Conservation (phyloP, 2,113 vertebrate species). For the Eolophus roseicapilla region DNA sequence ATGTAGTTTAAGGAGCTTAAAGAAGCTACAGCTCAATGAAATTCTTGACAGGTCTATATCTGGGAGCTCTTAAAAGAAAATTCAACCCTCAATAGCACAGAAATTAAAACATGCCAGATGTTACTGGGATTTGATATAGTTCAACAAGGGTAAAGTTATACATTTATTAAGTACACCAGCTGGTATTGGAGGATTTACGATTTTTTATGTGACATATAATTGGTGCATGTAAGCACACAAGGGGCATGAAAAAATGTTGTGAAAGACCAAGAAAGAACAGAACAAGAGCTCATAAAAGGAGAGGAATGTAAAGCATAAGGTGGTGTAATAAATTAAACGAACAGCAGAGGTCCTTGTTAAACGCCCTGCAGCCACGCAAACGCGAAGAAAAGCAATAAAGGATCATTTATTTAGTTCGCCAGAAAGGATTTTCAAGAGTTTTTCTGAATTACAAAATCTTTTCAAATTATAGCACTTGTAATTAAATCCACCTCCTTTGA, state of each 20-base stretch:
- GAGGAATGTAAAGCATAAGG: not conserved
- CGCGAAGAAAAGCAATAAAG: not conserved
- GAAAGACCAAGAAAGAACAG: not conserved
- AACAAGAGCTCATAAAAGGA: not conserved
- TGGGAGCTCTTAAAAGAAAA: conserved; percentile 64
- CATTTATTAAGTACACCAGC: conserved; percentile 61
- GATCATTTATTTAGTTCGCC: not conserved
- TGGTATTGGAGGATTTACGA: conserved; percentile 51
- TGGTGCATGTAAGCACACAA: conserved; percentile 45
- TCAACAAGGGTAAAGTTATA: conserved; percentile 50
- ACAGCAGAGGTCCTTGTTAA: conserved; percentile 77
- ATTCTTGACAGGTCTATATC: conserved; percentile 40
- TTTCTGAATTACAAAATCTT: conserved; percentile 14
- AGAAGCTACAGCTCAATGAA: conserved; percentile 31
- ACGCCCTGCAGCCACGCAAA: conserved; percentile 32
- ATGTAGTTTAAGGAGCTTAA: not conserved
- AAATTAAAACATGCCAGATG: conserved; percentile 73
- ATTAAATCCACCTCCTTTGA: conserved; percentile 17
- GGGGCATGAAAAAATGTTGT: conserved; percentile 37
- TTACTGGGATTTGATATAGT: conserved; percentile 36
- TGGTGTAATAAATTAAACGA: conserved; percentile 60
- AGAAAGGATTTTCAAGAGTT: conserved; percentile 10
- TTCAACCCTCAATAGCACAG: conserved; percentile 33
- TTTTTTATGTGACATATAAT: conserved; percentile 33
- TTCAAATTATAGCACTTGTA: not conserved